Conservation (phyloP, 1,140 invertebrate genomes). For the Caligus rogercresseyi region DNA sequence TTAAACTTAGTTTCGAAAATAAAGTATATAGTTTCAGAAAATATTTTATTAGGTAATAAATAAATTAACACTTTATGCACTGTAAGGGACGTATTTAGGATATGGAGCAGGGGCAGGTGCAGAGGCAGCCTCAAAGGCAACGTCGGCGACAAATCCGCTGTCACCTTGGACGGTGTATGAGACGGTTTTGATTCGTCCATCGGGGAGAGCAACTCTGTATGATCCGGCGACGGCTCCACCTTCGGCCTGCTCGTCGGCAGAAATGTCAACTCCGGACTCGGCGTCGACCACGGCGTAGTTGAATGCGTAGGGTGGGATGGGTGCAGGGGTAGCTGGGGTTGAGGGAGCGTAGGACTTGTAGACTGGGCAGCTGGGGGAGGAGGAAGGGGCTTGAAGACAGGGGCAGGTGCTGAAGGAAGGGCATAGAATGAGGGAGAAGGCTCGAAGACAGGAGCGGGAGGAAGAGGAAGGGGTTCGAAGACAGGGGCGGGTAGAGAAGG, state of each 20-base stretch:
- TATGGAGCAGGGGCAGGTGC: background rate
- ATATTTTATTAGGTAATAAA: no score
- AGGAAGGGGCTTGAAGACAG: no score
- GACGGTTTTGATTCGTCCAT: conserved; percentile 2
- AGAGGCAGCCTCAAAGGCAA: background rate
- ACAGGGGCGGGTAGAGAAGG: background rate
- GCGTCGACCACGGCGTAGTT: background rate
- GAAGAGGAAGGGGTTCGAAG: background rate
- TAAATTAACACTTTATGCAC: no score
- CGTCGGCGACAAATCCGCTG: conserved; percentile 3
- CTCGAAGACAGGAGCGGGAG: background rate
- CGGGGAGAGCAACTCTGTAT: background rate
- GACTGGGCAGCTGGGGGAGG: background rate
- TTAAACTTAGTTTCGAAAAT: no score
- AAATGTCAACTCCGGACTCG: background rate
- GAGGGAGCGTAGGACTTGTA: background rate
- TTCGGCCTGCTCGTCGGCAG: background rate
- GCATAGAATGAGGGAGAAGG: background rate
- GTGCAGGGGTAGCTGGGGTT: background rate
- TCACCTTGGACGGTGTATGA: conserved; percentile 2
- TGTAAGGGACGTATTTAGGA: background rate
- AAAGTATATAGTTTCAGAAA: no score
- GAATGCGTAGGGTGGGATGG: background rate
- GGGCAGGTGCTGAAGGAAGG: no score
- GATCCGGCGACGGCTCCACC: background rate